phyloP scores from a whole-genome alignment of 2,888 invertebrate genomes.

The Macrosoma leucophasiata region DNA sequence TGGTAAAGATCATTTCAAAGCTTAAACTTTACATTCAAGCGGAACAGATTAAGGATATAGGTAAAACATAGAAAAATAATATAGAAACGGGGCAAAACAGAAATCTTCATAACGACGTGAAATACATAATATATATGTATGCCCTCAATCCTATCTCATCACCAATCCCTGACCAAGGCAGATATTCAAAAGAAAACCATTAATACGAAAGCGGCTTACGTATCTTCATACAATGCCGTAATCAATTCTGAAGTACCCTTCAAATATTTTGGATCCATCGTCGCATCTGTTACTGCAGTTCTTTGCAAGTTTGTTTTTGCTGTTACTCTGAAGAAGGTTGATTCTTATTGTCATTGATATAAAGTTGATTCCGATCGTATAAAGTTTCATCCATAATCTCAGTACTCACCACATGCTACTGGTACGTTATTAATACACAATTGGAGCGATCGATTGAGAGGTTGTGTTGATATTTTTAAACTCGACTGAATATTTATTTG shows the following conservation, averaged over 20 bases:
- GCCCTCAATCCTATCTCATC: constrained; percentile 29
- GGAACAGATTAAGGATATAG: no score
- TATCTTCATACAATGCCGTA: constrained; percentile 49
- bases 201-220: constrained; percentile 67
- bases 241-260: constrained; percentile 64
- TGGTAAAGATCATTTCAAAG: no score
- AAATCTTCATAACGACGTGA: no score
- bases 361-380: constrained; percentile 14
- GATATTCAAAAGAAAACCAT: constrained; percentile 44
- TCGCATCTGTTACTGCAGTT: constrained; percentile 57
- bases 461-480: no score
- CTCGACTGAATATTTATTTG: no score
- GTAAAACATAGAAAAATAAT: no score
- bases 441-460: no score
- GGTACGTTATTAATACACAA: constrained; percentile 33
- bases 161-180: constrained; percentile 24
- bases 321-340: constrained; percentile 4
- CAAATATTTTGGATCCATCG: constrained; percentile 57
- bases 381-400: constrained; percentile 17
- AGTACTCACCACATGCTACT: constrained; percentile 34
- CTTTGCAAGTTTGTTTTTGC: no score
- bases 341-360: constrained; percentile 6
- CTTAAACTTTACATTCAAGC: no score
- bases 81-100: no score
- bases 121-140: no score